phyloP scores from a whole-genome alignment of 2,113 vertebrate species.

The Machaerirhynchus nigripectus region DNA sequence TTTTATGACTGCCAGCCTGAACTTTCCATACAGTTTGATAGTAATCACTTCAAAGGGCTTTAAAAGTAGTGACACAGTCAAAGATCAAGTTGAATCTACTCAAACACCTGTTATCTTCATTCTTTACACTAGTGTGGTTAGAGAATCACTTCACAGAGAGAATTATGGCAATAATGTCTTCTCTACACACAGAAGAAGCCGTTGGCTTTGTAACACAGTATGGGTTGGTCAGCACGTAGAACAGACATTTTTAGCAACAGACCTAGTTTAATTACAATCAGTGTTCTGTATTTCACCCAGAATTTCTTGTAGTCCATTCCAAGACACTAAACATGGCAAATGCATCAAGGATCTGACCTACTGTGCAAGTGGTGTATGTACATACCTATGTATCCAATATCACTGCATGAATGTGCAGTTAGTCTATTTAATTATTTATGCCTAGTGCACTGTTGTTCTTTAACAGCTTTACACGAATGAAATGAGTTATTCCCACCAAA shows the following conservation, averaged over 20 bases:
- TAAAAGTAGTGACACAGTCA: not conserved
- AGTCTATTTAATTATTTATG: not conserved
- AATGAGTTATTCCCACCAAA: not conserved
- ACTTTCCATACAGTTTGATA: not conserved
- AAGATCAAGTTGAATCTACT: not conserved
- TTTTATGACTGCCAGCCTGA: not conserved
- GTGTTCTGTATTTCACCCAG: not conserved
- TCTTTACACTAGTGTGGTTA: not conserved
- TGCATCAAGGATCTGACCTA: not conserved
- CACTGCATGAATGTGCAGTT: not conserved
- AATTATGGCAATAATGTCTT: not conserved
- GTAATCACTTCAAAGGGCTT: not conserved
- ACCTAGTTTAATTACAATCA: not conserved
- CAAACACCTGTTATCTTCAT: not conserved
- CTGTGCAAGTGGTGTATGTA: not conserved
- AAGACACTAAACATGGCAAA: not conserved
- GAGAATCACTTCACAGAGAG: not conserved
- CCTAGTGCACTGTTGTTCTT: not conserved
- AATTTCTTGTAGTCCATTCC: not conserved
- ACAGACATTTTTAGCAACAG: not conserved
- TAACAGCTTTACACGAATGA: not conserved
- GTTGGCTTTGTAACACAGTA: not conserved
- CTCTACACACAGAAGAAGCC: not conserved
- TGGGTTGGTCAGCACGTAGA: not conserved
- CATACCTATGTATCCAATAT: too few species aligned